These are phyloP conservation scores for Panagrolaimus sp. DNA, from an alignment of 1,140 invertebrate species.

Conservation along the genomic window DNA sequence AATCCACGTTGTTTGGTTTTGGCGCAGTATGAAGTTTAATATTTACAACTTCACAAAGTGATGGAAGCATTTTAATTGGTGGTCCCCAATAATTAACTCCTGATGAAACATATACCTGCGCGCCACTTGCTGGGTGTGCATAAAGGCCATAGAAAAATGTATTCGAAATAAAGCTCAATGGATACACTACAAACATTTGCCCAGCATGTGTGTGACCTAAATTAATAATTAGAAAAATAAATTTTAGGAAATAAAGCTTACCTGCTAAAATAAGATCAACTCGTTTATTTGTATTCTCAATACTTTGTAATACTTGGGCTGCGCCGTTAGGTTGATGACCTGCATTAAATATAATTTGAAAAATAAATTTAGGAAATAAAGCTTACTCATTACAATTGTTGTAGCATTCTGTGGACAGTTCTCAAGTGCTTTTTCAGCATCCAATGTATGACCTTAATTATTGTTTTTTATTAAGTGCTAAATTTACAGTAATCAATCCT, in stretches of 20 bases:
- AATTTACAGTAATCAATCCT: conserved; percentile 9
- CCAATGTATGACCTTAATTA: conserved; percentile 34
- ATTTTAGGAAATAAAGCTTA: too few relatives aligned
- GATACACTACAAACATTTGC: conserved; percentile 19
- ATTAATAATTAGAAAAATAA: too few relatives aligned
- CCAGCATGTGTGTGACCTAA: conserved; percentile 34
- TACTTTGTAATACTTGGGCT: conserved; percentile 24
- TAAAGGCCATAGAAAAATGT: conserved; percentile 32
- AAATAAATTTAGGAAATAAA: too few relatives aligned
- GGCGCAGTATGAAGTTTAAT: too few relatives aligned
- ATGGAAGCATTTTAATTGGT: conserved; percentile 18
- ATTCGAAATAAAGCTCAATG: conserved; percentile 25
- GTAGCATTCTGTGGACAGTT: conserved; percentile 25
- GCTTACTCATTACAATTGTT: conserved; percentile 28
- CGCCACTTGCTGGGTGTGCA: conserved; percentile 16
- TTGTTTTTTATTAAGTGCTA: not conserved
- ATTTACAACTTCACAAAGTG: too few relatives aligned
- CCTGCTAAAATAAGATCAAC: conserved; percentile 33
- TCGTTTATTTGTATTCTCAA: conserved; percentile 14
- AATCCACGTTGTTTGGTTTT: too few relatives aligned
- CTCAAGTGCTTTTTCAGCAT: conserved; percentile 30
- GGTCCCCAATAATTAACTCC: conserved; percentile 37
- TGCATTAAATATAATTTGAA: too few relatives aligned
- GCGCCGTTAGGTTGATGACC: conserved; percentile 29
- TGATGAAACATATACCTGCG: conserved; percentile 34